These are phyloP conservation scores for Callochromis pleurospilus DNA, from an alignment of 2,113 vertebrate species.

Conservation along the genomic window DNA sequence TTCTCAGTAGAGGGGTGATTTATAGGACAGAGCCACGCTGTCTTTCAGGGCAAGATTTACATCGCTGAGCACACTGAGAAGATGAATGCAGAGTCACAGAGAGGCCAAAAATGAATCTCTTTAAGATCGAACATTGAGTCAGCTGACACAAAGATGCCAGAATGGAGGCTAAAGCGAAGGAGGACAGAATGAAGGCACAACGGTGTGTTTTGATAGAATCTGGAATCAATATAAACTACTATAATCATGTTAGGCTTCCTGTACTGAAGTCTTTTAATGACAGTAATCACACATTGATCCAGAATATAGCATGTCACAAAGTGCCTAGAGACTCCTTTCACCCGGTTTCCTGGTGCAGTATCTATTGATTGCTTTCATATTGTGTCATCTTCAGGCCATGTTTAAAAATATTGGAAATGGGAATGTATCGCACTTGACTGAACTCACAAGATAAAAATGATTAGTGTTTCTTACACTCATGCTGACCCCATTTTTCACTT, in stretches of 20 bases:
- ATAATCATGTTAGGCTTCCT: neutral
- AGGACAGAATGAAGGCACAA: neutral
- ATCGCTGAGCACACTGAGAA: neutral
- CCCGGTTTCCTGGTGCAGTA: neutral
- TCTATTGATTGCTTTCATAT: neutral
- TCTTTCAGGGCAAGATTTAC: conserved; percentile 23
- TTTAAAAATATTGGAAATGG: neutral
- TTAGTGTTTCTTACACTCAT: neutral
- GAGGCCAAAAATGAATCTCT: neutral
- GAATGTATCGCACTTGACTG: neutral
- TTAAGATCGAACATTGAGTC: neutral
- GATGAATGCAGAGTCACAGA: neutral
- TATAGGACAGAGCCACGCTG: conserved; percentile 21
- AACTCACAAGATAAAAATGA: neutral
- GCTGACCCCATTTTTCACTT: neutral
- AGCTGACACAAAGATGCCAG: neutral
- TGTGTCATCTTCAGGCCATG: neutral
- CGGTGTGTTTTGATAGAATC: neutral
- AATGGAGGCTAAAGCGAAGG: neutral
- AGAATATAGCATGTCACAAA: neutral
- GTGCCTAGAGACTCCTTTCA: neutral
- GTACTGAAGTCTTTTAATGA: neutral
- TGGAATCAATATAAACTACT: neutral
- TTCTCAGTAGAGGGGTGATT: conserved; percentile 39
- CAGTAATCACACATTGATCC: neutral